Evolutionary conservation across 2,888 invertebrate species (phyloP), one percentile per base, ranked within the genome.

Genomic region (Dasysyrphus albostriatus): DNA sequence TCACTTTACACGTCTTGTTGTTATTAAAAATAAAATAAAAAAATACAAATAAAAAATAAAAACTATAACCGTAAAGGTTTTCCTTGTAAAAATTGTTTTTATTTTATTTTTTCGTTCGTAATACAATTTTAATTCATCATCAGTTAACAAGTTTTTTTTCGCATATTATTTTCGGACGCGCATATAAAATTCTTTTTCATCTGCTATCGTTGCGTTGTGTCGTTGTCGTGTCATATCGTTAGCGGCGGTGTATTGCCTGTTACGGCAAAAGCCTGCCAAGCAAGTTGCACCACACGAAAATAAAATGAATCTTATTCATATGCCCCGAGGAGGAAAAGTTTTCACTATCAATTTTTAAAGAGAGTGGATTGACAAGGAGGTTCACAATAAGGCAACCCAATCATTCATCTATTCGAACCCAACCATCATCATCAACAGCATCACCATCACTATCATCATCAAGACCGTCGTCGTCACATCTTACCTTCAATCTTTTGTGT

Each of bases 291-390:
- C 67, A 51, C 82, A 70, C 77, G 59, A 75, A 70, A 75, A 76
- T 58, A 49, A 83, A 73, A 42, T 42, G 10, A 63, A 76, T 70
- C 58, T 65, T 44, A 42, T 16, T 37, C 32, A 34, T 4, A 51
- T 29, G 51, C 51, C 69, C 51, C 32, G 61, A 79, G 74, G 82
- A 82, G 74, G 74, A 82, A 83, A 83, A 83, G 87, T 87, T 87
- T 87, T 87, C 87, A 87, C 87, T 87, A 83, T 87, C 83, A 75
- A 83, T 79, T 59, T 58, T 44, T 83, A 87, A 37, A 59, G 87
- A 87, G 87, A 87, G 87, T 87, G 87, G 83, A 74, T 56, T 82
- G 78, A 63, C 78, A 65, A 85, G 81, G 67, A 70, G 69, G 47
- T 10, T 19, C 29, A 54, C 29, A 32, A 16, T 47, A 44, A 42